Percentiles rank a stretch among this genome's conserved stretches.
Evolutionary conservation across 92 coral and sea anemone species (phyloP).

Genomic region (Nematostella vectensis): DNA sequence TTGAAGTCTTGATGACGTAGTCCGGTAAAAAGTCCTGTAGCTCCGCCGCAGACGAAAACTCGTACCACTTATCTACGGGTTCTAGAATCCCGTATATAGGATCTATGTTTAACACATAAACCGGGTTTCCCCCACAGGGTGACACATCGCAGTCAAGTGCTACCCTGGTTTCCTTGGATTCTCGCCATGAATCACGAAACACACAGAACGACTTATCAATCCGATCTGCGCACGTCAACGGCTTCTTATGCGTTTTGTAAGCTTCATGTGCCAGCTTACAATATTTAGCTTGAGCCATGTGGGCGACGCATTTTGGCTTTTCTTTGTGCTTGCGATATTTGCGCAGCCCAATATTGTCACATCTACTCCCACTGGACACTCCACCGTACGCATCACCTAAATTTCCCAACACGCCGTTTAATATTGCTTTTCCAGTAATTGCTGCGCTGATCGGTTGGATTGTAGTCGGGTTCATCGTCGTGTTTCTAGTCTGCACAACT

Average conservation of each 20-base stretch:
- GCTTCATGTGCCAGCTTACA: conserved; percentile 44
- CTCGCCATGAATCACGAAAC: conserved; percentile 12
- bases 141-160: conserved; percentile 26
- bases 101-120: conserved; percentile 36
- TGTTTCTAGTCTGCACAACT: neutral
- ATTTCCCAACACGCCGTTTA: too few relatives aligned
- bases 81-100: conserved; percentile 40
- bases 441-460: too few relatives aligned
- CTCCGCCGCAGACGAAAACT: conserved; percentile 28
- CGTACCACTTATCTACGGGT: conserved; percentile 35
- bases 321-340: neutral
- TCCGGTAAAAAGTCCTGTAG: conserved; percentile 40
- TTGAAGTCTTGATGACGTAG: conserved; percentile 12
- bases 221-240: conserved; percentile 29
- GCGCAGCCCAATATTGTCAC: conserved; percentile 13
- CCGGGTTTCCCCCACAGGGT: conserved; percentile 43
- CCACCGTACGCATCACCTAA: too few relatives aligned
- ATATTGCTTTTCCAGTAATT: neutral
- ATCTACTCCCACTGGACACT: too few relatives aligned
- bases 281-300: conserved; percentile 13
- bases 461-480: neutral
- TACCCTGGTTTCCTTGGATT: conserved; percentile 4
- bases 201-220: conserved; percentile 22
- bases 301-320: conserved; percentile 25
- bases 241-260: conserved; percentile 27